Conservation (phyloP, 2,113 vertebrate species). For the Menidia beryllina region DNA sequence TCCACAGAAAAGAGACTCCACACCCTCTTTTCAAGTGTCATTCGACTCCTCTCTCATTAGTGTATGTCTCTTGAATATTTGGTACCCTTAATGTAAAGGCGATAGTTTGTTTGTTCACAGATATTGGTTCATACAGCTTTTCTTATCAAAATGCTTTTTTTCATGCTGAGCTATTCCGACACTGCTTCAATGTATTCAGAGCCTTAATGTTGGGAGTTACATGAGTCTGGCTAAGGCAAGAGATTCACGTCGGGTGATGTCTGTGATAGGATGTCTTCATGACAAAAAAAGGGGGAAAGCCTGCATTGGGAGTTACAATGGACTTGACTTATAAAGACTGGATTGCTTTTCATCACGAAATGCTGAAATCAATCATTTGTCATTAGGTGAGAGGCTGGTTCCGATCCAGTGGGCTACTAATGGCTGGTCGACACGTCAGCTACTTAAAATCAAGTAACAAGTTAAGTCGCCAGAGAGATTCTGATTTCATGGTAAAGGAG, state of each 20-base stretch:
- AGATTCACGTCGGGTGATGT: constrained; percentile 36
- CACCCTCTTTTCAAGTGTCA: constrained; percentile 66
- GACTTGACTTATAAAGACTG: constrained; percentile 54
- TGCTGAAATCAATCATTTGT: constrained; percentile 61
- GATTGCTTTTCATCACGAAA: constrained; percentile 55
- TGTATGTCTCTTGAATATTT: constrained; percentile 70
- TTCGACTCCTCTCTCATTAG: constrained; percentile 63
- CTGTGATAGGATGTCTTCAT: constrained; percentile 14
- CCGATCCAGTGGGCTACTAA: constrained; percentile 63
- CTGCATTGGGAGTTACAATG: constrained; percentile 28
- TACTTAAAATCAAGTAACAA: constrained; percentile 42
- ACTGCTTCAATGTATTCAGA: constrained; percentile 58
- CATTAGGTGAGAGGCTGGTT: constrained; percentile 54
- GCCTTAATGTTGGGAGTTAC: constrained; percentile 45
- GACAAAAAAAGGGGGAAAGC: constrained; percentile 9
- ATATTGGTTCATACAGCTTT: constrained; percentile 77
- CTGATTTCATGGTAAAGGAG: constrained; percentile 61
- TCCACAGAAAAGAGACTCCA: constrained; percentile 62
- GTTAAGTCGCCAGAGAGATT: constrained; percentile 57
- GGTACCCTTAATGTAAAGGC: constrained; percentile 79
- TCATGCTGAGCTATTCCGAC: constrained; percentile 67
- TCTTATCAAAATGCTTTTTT: constrained; percentile 66
- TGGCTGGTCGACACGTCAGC: constrained; percentile 48
- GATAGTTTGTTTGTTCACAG: constrained; percentile 76
- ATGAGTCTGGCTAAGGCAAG: constrained; percentile 63